Evolutionary conservation across 2,888 invertebrate species (phyloP).

Genomic region (Xestia sexstrigata): DNA sequence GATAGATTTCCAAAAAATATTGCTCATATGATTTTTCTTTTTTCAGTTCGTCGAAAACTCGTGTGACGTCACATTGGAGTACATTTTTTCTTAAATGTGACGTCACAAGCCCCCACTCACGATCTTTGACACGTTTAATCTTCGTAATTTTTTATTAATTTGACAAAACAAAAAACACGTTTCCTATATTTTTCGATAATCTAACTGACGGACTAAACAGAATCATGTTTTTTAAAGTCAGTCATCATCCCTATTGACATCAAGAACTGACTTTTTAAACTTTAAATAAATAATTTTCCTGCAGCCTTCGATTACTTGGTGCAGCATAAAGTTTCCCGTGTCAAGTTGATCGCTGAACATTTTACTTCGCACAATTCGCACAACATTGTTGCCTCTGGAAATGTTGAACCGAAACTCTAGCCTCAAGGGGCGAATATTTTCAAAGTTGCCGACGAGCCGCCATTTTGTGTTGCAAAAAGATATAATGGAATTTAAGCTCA

Average conservation of each 20-base stretch:
- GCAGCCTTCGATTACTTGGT: conserved; percentile 1
- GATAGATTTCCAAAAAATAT: too few relatives aligned
- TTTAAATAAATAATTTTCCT: background rate
- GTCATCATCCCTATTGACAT: background rate
- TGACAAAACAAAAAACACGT: too few relatives aligned
- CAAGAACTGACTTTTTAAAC: background rate
- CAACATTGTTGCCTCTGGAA: conserved; percentile 49
- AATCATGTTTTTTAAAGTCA: too few relatives aligned
- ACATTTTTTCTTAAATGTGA: too few relatives aligned
- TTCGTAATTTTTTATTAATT: too few relatives aligned
- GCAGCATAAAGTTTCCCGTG: conserved; percentile 31
- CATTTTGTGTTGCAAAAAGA: conserved; percentile 61
- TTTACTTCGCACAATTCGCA: conserved; percentile 53
- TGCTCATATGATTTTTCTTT: too few relatives aligned
- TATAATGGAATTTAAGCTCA: conserved; percentile 55
- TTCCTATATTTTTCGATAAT: too few relatives aligned
- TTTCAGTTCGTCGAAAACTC: too few relatives aligned
- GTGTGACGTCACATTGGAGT: too few relatives aligned
- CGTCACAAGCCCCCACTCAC: too few relatives aligned
- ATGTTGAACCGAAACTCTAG: conserved; percentile 51
- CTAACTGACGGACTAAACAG: too few relatives aligned
- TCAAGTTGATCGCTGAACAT: conserved; percentile 50
- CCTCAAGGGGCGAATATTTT: conserved; percentile 65
- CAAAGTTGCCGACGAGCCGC: conserved; percentile 56
- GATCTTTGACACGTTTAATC: too few relatives aligned